Evolutionary conservation across 2,797 vertebrate species (phyloP).

Genomic region (Poecilia gillii): DNA sequence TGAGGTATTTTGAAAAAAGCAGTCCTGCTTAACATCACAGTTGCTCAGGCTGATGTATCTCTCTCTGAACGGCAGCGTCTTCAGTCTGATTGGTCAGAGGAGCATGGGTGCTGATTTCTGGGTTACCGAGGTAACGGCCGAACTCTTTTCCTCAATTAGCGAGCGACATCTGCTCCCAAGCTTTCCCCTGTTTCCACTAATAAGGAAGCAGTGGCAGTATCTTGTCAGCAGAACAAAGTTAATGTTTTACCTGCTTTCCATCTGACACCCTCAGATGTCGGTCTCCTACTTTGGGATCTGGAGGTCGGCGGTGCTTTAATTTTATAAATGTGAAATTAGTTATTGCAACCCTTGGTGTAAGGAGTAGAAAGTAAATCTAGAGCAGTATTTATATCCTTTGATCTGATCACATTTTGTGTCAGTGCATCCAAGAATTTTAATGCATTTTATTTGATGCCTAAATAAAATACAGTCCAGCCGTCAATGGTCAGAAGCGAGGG

Average conservation of each 20-base stretch:
- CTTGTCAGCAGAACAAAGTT: conserved; percentile 79
- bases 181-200: conserved; percentile 68
- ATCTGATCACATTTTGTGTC: neutral
- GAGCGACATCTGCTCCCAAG: conserved; percentile 60
- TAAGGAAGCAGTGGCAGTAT: conserved; percentile 63
- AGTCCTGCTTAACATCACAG: neutral
- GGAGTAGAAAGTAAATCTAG: neutral
- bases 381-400: neutral
- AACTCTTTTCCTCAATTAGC: conserved; percentile 61
- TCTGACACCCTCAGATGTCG: conserved; percentile 27
- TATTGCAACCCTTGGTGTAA: neutral
- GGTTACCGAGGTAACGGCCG: conserved; percentile 67
- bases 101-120: conserved; percentile 50
- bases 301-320: neutral
- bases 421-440: neutral
- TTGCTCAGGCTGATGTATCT: conserved; percentile 8
- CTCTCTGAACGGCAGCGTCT: conserved; percentile 5
- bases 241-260: conserved; percentile 76
- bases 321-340: neutral
- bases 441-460: neutral
- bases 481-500: neutral
- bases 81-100: conserved; percentile 58
- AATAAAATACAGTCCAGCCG: neutral
- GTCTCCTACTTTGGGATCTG: conserved; percentile 12
- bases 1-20: neutral